Base-by-base conservation (phyloP, 2,797 vertebrate species). In the Falco naumanni region DNA sequence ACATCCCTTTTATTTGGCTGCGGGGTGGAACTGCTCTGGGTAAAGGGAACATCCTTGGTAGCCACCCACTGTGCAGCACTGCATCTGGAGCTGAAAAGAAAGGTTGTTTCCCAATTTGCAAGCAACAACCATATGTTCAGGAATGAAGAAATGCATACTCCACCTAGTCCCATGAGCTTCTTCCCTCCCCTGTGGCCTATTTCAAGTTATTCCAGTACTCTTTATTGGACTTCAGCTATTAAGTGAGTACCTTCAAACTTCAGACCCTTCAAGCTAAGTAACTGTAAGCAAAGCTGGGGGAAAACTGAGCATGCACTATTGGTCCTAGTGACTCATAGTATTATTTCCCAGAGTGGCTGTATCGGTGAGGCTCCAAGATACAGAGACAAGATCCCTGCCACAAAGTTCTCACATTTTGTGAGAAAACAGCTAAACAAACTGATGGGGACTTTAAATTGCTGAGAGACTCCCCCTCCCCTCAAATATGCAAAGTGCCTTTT, bases 261-360 rank as follows among this genome's bases (percentile, higher is more conserved):
- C 6, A 84, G 41, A 53, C 16, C 47, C 48, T 87, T 72, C 68
- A 69, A 79, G 59, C 16, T 50, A 93, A 90, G 74, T 28, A 69
- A 78, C 24, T 79, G 31, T 25, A 70, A 89, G 68, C 33, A 84
- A 92, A 92, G 61, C 69, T 50, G 21, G 61, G 95, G 87, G 69
- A 86, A 95, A 88, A 61, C 20, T 45, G 71, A 93, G 39, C 33
- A 18, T 37, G 41, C 29, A 68, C 87, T 37, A 80, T 94, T 95
- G 87, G 90, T 95, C 43, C 43, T 41, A 37, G 69, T 94, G 93
- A 95, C 69, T 96, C 93, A 93, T 22, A 41, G 61, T 14, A 86
- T 47, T 41, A 64, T 78, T 94, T 95, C 92, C 91, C 90, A 88
- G 53, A 39, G 51, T 65, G 48, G 81, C 74, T 60, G 15, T 28